These are phyloP conservation scores for Tiliacea citrago DNA, from an alignment of 2,888 invertebrate species.

Conservation along the genomic window DNA sequence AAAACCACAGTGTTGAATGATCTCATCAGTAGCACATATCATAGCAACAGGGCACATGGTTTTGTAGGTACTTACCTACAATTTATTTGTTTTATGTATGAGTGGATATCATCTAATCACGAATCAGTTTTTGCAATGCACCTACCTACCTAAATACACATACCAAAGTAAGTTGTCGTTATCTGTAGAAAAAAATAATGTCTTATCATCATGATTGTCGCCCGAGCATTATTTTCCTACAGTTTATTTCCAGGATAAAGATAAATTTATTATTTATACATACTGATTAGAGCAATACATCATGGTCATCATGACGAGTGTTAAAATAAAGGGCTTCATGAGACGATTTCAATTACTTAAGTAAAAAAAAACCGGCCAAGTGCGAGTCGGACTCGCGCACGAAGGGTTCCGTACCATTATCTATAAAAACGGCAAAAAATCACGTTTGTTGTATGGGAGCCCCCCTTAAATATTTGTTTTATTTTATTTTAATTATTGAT, in stretches of 20 bases:
- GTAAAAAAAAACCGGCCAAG: too few relatives aligned
- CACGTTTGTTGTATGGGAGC: too few relatives aligned
- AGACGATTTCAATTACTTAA: too few relatives aligned
- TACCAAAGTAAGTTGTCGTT: neutral
- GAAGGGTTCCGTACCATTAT: too few relatives aligned
- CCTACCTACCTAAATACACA: neutral
- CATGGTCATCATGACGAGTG: neutral
- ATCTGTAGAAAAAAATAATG: neutral
- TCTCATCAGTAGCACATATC: constrained; percentile 12
- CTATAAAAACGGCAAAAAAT: too few relatives aligned
- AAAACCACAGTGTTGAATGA: constrained; percentile 4
- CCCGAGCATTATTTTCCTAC: neutral
- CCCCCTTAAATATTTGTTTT: too few relatives aligned
- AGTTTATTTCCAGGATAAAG: constrained; percentile 7
- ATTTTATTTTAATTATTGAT: too few relatives aligned
- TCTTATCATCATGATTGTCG: constrained; percentile 6
- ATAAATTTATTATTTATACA: neutral
- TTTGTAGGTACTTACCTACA: neutral
- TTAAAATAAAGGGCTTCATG: neutral
- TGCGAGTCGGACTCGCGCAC: too few relatives aligned
- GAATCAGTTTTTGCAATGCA: neutral
- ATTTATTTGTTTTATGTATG: constrained; percentile 2
- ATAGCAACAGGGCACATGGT: neutral
- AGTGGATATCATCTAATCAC: neutral
- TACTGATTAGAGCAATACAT: neutral